Conservation (phyloP, 1,140 invertebrate species). For the Bilobella aurantiaca region DNA sequence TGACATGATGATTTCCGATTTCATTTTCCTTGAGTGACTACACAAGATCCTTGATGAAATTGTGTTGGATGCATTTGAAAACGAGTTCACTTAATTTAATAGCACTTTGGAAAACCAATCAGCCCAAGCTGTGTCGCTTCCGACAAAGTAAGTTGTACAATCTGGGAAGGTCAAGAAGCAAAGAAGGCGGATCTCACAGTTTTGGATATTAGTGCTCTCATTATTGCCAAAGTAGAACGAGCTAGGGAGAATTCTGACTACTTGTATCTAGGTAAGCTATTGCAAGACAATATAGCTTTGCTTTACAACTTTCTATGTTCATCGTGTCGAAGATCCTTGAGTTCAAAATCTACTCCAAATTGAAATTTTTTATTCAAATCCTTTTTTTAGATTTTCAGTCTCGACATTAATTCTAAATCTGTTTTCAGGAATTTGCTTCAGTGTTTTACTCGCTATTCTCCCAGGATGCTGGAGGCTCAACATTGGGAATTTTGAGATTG, state of each 20-base stretch:
- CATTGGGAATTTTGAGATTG: conserved; percentile 14
- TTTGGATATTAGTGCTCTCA: conserved; percentile 83
- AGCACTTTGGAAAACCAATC: conserved; percentile 55
- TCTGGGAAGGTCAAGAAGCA: conserved; percentile 78
- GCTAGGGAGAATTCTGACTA: conserved; percentile 71
- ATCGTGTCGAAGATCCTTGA: too few relatives aligned
- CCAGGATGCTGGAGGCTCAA: conserved; percentile 32
- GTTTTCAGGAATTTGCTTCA: conserved; percentile 29
- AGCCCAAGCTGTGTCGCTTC: conserved; percentile 57
- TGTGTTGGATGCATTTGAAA: too few relatives aligned
- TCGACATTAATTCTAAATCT: too few relatives aligned
- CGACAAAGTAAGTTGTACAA: conserved; percentile 80
- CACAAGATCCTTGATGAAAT: too few relatives aligned
- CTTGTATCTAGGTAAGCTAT: conserved; percentile 54
- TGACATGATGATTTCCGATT: too few relatives aligned
- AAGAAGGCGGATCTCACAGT: conserved; percentile 87
- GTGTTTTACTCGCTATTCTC: conserved; percentile 21
- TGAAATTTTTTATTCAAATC: too few relatives aligned
- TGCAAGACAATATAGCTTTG: too few relatives aligned
- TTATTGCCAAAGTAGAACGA: conserved; percentile 75
- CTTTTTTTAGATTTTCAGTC: too few relatives aligned
- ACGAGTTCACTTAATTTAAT: conserved; percentile 32
- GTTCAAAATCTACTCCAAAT: too few relatives aligned
- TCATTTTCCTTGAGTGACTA: too few relatives aligned
- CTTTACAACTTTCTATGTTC: too few relatives aligned